Conservation (phyloP, 1,140 invertebrate genomes). For the Ceratina australensis region DNA sequence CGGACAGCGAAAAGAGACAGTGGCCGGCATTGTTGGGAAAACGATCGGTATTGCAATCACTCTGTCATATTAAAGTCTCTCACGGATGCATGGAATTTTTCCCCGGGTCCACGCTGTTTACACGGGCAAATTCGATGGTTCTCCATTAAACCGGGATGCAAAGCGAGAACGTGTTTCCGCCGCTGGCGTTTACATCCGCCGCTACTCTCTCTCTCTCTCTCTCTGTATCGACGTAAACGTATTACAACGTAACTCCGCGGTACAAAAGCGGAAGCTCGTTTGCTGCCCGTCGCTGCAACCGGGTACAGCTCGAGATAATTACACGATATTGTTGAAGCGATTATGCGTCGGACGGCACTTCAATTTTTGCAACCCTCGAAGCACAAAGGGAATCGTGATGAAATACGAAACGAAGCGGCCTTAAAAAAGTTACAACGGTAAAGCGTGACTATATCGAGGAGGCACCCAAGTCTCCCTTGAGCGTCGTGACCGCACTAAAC, state of each 20-base stretch:
- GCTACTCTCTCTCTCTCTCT: too few species aligned
- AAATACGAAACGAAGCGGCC: constrained; percentile 38
- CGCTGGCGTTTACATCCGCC: constrained; percentile 26
- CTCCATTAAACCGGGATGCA: constrained; percentile 48
- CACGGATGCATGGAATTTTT: constrained; percentile 61
- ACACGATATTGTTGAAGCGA: constrained; percentile 47
- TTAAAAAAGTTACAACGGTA: constrained; percentile 17
- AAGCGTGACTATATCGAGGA: not conserved
- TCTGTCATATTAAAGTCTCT: constrained; percentile 52
- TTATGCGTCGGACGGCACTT: constrained; percentile 38
- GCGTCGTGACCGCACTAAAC: constrained; percentile 14
- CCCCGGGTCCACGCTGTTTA: constrained; percentile 40
- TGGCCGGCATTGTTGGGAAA: not conserved
- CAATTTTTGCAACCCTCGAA: constrained; percentile 45
- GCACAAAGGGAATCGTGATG: constrained; percentile 39
- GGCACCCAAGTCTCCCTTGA: constrained; percentile 23
- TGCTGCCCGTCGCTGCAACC: constrained; percentile 9
- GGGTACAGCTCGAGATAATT: constrained; percentile 3
- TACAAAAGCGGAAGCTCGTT: constrained; percentile 24
- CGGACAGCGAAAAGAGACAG: not conserved
- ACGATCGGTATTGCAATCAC: constrained; percentile 48
- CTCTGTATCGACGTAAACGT: constrained; percentile 41
- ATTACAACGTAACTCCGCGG: constrained; percentile 18
- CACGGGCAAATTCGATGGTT: constrained; percentile 51
- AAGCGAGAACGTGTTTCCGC: constrained; percentile 30